phyloP scores from a whole-genome alignment of 2,797 vertebrate genomes.

The Poecilia gillii region DNA sequence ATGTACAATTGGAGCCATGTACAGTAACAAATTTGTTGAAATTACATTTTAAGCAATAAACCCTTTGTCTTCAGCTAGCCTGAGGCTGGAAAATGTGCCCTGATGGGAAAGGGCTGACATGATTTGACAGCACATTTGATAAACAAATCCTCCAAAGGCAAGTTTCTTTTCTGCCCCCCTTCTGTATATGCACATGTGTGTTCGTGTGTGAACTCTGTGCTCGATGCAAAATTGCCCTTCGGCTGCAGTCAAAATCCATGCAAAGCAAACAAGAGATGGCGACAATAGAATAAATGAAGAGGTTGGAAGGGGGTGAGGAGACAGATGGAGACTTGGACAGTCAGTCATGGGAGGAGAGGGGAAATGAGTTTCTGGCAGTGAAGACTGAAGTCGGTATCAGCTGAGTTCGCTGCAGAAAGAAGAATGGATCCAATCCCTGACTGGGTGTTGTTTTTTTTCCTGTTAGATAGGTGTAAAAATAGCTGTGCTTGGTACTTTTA shows the following conservation, averaged over 20 bases:
- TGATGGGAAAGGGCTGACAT: slow-evolving; percentile 73
- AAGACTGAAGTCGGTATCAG: slow-evolving; percentile 56
- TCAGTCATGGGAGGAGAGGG: slow-evolving; percentile 54
- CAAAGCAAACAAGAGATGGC: slow-evolving; percentile 82
- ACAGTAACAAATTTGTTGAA: slow-evolving; percentile 53
- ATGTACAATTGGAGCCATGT: slow-evolving; percentile 62
- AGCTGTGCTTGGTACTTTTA: slow-evolving; percentile 40
- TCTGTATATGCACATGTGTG: slow-evolving; percentile 39
- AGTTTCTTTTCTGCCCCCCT: slow-evolving; percentile 36
- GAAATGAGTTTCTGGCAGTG: slow-evolving; percentile 63
- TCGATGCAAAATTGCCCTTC: slow-evolving; percentile 79
- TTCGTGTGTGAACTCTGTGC: slow-evolving; percentile 60
- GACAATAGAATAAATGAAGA: slow-evolving; percentile 73
- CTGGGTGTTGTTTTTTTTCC: slow-evolving; percentile 34
- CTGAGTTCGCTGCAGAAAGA: slow-evolving; percentile 44
- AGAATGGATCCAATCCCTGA: slow-evolving; percentile 29
- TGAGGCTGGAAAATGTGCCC: slow-evolving; percentile 62
- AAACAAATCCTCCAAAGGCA: slow-evolving; percentile 80
- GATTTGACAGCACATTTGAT: slow-evolving; percentile 82
- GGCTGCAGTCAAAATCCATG: slow-evolving; percentile 83
- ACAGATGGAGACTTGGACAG: slow-evolving; percentile 73
- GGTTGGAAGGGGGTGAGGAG: slow-evolving; percentile 43
- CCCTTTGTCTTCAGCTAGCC: slow-evolving; percentile 62
- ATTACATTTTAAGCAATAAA: slow-evolving; percentile 51
- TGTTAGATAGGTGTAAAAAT: slow-evolving; percentile 45